Conservation (phyloP, 1,140 invertebrate genomes). For the Pollicipes pollicipes region DNA sequence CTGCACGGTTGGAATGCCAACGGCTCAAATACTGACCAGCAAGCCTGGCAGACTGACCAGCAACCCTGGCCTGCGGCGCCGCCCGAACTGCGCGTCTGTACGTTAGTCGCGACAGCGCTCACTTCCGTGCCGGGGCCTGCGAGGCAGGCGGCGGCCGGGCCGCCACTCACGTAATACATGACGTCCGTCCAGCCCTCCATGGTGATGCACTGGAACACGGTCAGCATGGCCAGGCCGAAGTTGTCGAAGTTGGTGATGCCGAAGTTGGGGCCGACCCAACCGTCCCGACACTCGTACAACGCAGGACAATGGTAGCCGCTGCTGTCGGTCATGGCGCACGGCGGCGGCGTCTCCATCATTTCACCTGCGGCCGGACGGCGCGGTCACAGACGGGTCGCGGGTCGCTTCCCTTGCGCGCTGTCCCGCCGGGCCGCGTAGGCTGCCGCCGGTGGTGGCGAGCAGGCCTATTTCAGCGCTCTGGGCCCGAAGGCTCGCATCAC, state of each 20-base stretch:
- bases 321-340: background rate
- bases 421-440: too few species aligned
- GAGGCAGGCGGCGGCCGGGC: too few species aligned
- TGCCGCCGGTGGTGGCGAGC: too few species aligned
- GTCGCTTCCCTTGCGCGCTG: background rate
- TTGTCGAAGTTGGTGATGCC: constrained; percentile 99
- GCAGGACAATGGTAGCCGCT: background rate
- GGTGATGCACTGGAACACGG: constrained; percentile 99
- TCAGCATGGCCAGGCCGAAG: constrained; percentile 99
- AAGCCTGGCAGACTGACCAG: too few species aligned
- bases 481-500: too few species aligned
- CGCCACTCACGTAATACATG: constrained; percentile 84
- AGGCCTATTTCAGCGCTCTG: too few species aligned
- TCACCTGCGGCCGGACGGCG: background rate
- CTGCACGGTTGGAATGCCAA: too few species aligned
- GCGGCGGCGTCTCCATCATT: background rate
- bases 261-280: constrained; percentile 93
- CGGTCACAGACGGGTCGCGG: background rate
- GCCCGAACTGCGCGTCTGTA: too few species aligned
- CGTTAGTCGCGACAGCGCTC: too few species aligned
- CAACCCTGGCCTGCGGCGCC: too few species aligned
- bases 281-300: constrained; percentile 20
- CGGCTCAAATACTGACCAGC: too few species aligned
- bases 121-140: too few species aligned
- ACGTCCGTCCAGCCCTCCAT: constrained; percentile 99